Evolutionary conservation across 2,797 vertebrate species (phyloP).

Genomic region (Pantherophis vulpinus): DNA sequence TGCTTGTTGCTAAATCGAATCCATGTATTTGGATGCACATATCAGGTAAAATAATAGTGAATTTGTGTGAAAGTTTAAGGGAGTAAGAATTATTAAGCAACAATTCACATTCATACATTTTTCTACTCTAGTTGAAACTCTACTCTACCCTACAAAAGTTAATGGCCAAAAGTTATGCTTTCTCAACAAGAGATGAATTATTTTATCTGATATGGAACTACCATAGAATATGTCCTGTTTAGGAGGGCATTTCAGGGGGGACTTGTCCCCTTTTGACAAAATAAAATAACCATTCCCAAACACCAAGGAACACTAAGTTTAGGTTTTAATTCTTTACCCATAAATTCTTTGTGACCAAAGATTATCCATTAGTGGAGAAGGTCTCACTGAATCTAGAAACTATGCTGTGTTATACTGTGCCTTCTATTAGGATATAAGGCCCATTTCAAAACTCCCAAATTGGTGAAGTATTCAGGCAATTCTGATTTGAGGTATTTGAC

Average conservation of each 20-base stretch:
- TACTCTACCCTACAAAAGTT: background rate
- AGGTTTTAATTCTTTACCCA: background rate
- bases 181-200: background rate
- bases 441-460: background rate
- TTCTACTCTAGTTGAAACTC: background rate
- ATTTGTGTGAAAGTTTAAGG: background rate
- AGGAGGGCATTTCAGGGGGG: background rate
- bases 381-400: background rate
- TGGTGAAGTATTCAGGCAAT: background rate
- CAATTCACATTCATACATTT: background rate
- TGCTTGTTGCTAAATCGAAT: slow-evolving; percentile 36
- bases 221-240: background rate
- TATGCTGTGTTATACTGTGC: background rate
- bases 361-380: background rate
- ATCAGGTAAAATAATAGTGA: background rate
- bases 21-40: slow-evolving; percentile 6
- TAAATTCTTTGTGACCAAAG: background rate
- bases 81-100: background rate
- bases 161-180: background rate
- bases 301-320: background rate
- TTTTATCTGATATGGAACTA: background rate
- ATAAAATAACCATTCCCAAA: background rate
- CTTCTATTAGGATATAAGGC: background rate
- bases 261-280: background rate
- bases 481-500: background rate